These are phyloP conservation scores for Saxidomus purpurata DNA, from an alignment of 1,140 invertebrate genomes.

Conservation along the genomic window DNA sequence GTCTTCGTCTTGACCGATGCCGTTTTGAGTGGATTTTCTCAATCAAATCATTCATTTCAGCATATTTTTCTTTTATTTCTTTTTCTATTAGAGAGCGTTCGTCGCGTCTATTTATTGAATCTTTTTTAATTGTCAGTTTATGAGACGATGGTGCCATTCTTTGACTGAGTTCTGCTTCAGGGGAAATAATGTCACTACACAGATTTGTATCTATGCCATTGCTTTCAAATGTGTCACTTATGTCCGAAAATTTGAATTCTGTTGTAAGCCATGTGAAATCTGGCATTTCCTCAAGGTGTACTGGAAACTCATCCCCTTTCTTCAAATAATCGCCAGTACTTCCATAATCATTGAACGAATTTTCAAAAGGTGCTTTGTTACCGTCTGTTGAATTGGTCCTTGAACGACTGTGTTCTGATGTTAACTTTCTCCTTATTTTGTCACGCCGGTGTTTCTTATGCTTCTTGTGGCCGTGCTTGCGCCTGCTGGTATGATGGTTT, in stretches of 20 bases:
- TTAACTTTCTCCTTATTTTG: neutral
- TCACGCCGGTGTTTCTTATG: neutral
- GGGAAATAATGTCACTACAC: neutral
- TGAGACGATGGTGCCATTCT: neutral
- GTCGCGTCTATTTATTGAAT: neutral
- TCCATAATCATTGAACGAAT: no score
- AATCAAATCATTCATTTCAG: conserved; percentile 40
- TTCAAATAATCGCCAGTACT: neutral
- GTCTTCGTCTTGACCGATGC: neutral
- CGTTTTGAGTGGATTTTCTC: conserved; percentile 3
- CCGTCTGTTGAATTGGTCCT: no score
- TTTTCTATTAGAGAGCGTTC: conserved; percentile 18
- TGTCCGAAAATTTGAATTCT: neutral
- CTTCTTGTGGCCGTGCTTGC: neutral
- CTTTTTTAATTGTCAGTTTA: neutral
- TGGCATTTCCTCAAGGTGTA: neutral
- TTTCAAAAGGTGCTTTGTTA: neutral
- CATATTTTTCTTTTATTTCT: conserved; percentile 59
- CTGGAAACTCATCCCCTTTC: neutral
- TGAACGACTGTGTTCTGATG: neutral
- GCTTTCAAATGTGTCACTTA: neutral
- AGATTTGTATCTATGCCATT: neutral
- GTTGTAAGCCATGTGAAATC: conserved; percentile 44
- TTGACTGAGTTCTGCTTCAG: conserved; percentile 2
- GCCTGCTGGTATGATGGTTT: neutral